phyloP scores from a whole-genome alignment of 2,888 invertebrate genomes.

The Trimorus sp. region DNA sequence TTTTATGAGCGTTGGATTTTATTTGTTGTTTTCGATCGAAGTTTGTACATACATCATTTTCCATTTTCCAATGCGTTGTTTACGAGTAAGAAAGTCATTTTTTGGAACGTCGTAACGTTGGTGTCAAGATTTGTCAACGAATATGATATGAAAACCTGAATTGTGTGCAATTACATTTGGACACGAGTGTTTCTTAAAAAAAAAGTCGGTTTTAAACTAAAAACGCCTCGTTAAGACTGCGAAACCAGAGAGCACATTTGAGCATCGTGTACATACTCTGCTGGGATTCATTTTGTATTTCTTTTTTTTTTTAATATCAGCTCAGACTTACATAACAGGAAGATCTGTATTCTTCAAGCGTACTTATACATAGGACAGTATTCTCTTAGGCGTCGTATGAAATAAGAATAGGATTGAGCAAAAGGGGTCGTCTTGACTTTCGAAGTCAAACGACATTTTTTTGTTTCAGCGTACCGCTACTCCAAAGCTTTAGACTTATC shows the following conservation, averaged over 20 bases:
- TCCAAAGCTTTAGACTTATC: constrained; percentile 80
- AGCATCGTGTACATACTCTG: constrained; percentile 26
- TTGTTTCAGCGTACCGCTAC: constrained; percentile 67
- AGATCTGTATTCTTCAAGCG: constrained; percentile 71
- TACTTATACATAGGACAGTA: constrained; percentile 81
- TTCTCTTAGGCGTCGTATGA: constrained; percentile 74
- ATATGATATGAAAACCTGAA: neutral
- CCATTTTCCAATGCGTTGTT: neutral
- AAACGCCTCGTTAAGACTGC: constrained; percentile 4
- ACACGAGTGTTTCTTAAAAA: no score
- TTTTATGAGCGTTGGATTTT: constrained; percentile 4
- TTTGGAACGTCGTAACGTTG: no score
- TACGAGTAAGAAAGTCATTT: no score
- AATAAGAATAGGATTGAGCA: constrained; percentile 55
- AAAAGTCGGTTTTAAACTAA: neutral
- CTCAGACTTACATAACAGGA: constrained; percentile 13
- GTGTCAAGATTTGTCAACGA: neutral
- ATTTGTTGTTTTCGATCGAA: constrained; percentile 9
- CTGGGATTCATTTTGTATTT: neutral
- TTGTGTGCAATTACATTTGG: no score
- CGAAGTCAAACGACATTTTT: no score
- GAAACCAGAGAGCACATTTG: neutral
- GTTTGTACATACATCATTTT: constrained; percentile 19
- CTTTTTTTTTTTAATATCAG: constrained; percentile 5
- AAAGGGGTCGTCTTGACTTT: constrained; percentile 48